A percentile compares a stretch with the other conserved stretches of the same genome.
phyloP scores from a whole-genome alignment of 2,113 vertebrate species.

The Chaetorhynchus papuensis region DNA sequence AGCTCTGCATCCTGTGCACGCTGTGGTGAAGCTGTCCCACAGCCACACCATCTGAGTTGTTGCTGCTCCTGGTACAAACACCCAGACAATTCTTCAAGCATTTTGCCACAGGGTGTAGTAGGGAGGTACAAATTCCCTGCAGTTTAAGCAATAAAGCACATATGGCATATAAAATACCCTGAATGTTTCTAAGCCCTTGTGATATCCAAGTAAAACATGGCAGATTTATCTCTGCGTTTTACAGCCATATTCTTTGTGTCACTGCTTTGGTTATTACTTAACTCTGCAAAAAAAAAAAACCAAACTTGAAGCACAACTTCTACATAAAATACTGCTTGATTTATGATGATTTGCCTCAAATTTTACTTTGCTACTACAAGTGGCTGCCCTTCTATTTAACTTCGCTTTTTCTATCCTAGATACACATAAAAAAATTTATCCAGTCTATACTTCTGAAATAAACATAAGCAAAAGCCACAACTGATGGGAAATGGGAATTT shows the following conservation, averaged over 20 bases:
- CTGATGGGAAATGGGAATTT: neutral
- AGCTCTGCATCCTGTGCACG: neutral
- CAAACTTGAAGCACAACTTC: neutral
- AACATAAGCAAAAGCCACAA: neutral
- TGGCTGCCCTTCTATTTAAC: neutral
- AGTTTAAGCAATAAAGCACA: conserved; percentile 27
- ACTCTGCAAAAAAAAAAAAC: neutral
- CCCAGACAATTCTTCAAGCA: neutral
- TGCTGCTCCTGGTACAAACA: neutral
- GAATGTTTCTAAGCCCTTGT: neutral
- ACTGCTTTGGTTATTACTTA: neutral
- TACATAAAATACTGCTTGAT: neutral
- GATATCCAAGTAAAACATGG: neutral
- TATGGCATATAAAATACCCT: neutral
- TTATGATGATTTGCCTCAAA: neutral
- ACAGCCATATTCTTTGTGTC: neutral
- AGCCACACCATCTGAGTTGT: neutral
- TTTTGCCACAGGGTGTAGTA: neutral
- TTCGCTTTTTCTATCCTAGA: neutral
- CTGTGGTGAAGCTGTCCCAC: neutral
- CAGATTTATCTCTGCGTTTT: neutral
- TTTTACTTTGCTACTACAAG: neutral
- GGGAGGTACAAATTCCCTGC: neutral
- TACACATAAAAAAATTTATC: neutral
- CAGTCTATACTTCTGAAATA: neutral